Conservation (phyloP, 2,113 vertebrate genomes). For the Siniperca chuatsi region DNA sequence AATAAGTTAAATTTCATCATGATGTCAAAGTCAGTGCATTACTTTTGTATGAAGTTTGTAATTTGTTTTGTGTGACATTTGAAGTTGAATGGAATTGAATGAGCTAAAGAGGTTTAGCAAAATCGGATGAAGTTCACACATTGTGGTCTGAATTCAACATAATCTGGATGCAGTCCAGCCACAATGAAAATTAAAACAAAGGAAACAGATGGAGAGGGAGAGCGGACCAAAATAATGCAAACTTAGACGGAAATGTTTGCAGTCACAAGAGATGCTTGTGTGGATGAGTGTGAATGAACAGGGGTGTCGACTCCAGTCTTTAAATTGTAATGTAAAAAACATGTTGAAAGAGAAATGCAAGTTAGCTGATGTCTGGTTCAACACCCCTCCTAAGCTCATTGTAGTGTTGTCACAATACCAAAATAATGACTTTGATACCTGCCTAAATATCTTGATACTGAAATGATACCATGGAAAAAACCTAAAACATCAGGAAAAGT, state of each 20-base stretch:
- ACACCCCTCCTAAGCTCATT: neutral
- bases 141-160: neutral
- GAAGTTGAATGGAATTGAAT: neutral
- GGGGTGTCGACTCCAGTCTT: neutral
- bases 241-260: neutral
- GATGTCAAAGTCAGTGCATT: neutral
- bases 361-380: slow-evolving; percentile 15
- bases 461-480: too few species aligned
- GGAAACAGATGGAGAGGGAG: slow-evolving; percentile 13
- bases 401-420: neutral
- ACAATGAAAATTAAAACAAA: neutral
- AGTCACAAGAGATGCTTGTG: neutral
- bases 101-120: neutral
- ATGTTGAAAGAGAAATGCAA: neutral
- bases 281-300: neutral
- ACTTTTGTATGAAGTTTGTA: neutral
- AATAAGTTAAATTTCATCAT: neutral
- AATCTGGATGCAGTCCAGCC: neutral
- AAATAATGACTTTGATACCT: too few species aligned
- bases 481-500: too few species aligned
- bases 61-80: neutral
- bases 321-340: neutral
- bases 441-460: too few species aligned
- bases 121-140: neutral
- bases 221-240: neutral